Evolutionary conservation across 64 coral and sea anemone species (phyloP), one percentile per base, ranked within the genome.

Genomic region (Montipora capricornis): DNA sequence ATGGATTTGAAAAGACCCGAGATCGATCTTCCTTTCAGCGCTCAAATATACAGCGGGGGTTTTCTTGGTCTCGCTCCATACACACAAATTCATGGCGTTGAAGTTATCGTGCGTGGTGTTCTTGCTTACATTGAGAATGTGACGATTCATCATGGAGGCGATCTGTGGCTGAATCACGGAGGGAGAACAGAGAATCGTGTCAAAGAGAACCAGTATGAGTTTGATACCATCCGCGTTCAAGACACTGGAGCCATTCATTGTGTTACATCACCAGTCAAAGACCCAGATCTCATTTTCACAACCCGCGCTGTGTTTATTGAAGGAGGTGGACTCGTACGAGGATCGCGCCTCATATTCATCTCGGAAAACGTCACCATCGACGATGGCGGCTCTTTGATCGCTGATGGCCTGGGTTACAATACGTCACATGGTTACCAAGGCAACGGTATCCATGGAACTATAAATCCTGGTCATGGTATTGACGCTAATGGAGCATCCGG

Each of bases 1-100:
- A 81, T 99, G 73, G 95, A 99, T 57, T 89, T 99, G 75, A 89
- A 88, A 47, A 92, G 97, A 67, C 94, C 89, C 2, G 97, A 99
- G 80, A 99, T 99, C 55, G 97, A 99, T 48, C 77, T 99, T 19
- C 97, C 97, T 44, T 99, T 99, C 80, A 99, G 97, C 91, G 94
- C 87, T 20, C 90, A 99, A 71, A 77, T 99, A n/a, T 99, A 99
- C 85, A 94, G 79, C 49, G 97, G 95, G 3, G 97, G 97, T 0
- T 95, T 96, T 80, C 89, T 95, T 51, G 94, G 97, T 2, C 94
- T 99, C 44, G 97, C 95, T 51, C 94, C 92, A 2, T 76, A 73
- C 13, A 99, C 97, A 0, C 66, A 85, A 47, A 79, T 99, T 66
- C 97, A 99, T 49, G 97, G 95, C 14, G 94, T 99, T 24, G 97